These are phyloP conservation scores for Mactra quadrangularis DNA, from an alignment of 1,140 invertebrate species.

Conservation along the genomic window DNA sequence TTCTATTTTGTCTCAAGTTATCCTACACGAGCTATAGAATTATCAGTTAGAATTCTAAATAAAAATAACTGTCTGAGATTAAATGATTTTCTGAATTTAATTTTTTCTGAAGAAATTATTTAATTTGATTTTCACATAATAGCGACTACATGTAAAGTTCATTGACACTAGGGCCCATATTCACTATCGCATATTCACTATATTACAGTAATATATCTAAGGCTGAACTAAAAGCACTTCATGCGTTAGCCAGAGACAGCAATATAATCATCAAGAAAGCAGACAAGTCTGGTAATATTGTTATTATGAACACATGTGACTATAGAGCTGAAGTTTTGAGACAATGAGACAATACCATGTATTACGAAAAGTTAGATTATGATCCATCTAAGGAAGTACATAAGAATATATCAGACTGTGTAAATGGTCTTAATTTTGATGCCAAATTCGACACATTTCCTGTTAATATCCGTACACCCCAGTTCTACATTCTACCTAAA, in stretches of 20 bases:
- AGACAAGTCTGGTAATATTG: not conserved
- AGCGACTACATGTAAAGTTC: not conserved
- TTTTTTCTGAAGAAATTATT: too few relatives aligned
- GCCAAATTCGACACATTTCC: not conserved
- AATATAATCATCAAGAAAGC: not conserved
- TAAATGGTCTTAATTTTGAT: too few relatives aligned
- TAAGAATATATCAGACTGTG: not conserved
- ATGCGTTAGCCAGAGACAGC: not conserved
- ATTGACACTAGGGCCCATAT: too few relatives aligned
- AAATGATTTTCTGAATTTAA: too few relatives aligned
- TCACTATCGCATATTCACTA: not conserved
- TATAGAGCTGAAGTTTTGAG: not conserved
- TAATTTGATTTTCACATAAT: not conserved
- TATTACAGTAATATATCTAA: conserved; percentile 4
- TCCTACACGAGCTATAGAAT: too few relatives aligned
- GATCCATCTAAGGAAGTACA: not conserved
- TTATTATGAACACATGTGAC: conserved; percentile 1
- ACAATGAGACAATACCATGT: not conserved
- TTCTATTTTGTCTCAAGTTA: too few relatives aligned
- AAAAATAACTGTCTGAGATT: too few relatives aligned
- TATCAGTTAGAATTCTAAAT: too few relatives aligned
- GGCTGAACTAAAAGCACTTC: not conserved
- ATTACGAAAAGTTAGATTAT: not conserved
- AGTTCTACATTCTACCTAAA: too few relatives aligned
- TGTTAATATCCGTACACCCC: conserved; percentile 51